Percentiles rank a stretch among this genome's conserved stretches.
These are phyloP conservation scores for Phalanger gymnotis DNA, from an alignment of 2,797 vertebrate species.

Conservation along the genomic window DNA sequence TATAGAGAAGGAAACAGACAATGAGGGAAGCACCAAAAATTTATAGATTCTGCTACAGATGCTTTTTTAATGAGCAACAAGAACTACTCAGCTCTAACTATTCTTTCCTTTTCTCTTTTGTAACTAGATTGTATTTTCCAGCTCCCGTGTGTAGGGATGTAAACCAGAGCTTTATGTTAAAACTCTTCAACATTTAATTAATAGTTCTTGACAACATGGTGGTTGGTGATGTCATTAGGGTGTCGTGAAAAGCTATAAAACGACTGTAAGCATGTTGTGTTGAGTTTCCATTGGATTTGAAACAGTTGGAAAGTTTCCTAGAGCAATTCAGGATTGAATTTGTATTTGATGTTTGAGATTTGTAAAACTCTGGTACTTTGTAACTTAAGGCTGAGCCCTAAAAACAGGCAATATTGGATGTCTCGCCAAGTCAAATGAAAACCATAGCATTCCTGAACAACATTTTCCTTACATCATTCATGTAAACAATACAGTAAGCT, in stretches of 20 bases:
- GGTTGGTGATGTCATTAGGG: slow-evolving; percentile 55
- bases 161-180: slow-evolving; percentile 44
- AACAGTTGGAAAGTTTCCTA: slow-evolving; percentile 76
- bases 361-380: slow-evolving; percentile 69
- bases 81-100: not conserved
- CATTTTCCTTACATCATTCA: slow-evolving; percentile 46
- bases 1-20: not conserved
- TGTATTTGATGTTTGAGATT: slow-evolving; percentile 78
- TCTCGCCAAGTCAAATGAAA: not conserved
- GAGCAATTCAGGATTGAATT: slow-evolving; percentile 59
- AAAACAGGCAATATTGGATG: slow-evolving; percentile 4
- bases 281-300: slow-evolving; percentile 67
- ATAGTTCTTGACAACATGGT: slow-evolving; percentile 36
- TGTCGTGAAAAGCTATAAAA: slow-evolving; percentile 52
- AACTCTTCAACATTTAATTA: slow-evolving; percentile 41
- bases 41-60: slow-evolving; percentile 41
- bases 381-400: slow-evolving; percentile 1
- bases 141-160: slow-evolving; percentile 21
- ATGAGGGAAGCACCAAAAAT: slow-evolving; percentile 14
- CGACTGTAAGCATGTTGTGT: slow-evolving; percentile 54
- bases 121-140: slow-evolving; percentile 40
- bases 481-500: slow-evolving; percentile 1
- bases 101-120: slow-evolving; percentile 53
- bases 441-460: not conserved
- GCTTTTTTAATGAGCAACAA: slow-evolving; percentile 41